Base-by-base conservation (phyloP, 2,113 vertebrate genomes). In the Drymodes brunneopygia region DNA sequence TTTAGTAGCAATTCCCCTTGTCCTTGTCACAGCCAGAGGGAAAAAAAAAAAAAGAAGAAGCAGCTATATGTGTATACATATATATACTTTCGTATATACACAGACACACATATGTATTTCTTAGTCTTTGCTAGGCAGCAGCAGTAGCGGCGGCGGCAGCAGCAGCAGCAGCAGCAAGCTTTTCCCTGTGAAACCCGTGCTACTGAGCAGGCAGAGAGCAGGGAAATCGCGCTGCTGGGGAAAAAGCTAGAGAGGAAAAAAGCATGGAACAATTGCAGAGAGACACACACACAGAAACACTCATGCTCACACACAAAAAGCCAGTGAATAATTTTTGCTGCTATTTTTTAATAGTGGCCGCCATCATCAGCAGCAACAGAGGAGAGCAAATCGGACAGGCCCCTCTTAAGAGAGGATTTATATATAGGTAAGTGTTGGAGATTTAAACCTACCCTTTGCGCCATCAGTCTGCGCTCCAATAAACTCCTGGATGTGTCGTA, bases 401-500 rank as follows among this genome's bases (percentile, higher is more conserved):
- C 98, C 98, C 98, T 98, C 98, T 98, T 96, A 98, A 98, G 97
- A 98, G 97, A 98, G 98, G 98, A 97, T 98, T 98, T 98, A 98
- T 98, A 98, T 99, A 98, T 98, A 98, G 98, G 99, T 98, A 98
- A 99, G 98, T 98, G 98, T 96, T 98, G 98, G 98, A 98, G 99
- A 99, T 99, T 99, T 98, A 98, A 99, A 99, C 99, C 99, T 99
- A 99, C 99, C 99, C 99, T 99, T 99, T 99, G 99, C 99, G 99
- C 99, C 99, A 99, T 99, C 99, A 99, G 99, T 99, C 99, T 99
- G 99, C 99, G 99, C 99, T 99, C 99, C 99, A 99, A 99, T 99
- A 99, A 99, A 99, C 99, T 99, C 99, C 99, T 98, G 99, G 98
- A 99, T 98, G 98, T 98, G 98, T 98, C 99, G 99, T 99, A 98